A percentile compares a stretch with the other conserved stretches of the same genome.
These are phyloP conservation scores for Heteromyza rotundicornis DNA, from an alignment of 2,888 invertebrate species.

Conservation along the genomic window DNA sequence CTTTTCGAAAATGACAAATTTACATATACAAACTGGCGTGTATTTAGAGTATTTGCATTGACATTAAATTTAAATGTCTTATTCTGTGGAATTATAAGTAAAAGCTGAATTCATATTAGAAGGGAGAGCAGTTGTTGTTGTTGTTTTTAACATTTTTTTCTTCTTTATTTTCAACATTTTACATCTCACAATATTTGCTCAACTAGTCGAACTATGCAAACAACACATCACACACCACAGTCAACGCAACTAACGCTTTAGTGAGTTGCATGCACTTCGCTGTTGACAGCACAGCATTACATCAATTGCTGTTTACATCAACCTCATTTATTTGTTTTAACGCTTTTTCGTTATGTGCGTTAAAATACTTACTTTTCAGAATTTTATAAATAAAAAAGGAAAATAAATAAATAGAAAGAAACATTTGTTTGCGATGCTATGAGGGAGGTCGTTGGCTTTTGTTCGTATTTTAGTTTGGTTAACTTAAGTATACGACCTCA, in stretches of 20 bases:
- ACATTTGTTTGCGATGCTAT: no score
- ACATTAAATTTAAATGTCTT: no score
- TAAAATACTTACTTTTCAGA: background rate
- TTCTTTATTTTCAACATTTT: background rate
- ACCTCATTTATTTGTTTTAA: background rate
- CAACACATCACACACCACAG: background rate
- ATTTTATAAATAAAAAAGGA: background rate
- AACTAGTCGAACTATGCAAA: slow-evolving; percentile 2
- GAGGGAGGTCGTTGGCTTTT: background rate
- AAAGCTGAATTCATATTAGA: no score
- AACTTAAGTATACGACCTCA: no score
- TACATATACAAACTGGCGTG: no score
- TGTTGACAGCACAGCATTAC: background rate
- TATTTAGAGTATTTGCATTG: no score
- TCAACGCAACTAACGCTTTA: background rate
- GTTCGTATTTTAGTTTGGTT: no score
- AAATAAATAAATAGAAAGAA: no score
- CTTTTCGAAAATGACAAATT: no score
- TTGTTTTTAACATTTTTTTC: background rate
- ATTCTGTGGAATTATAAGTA: no score
- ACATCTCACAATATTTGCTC: slow-evolving; percentile 2
- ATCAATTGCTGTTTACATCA: background rate
- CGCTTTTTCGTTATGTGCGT: slow-evolving; percentile 1
- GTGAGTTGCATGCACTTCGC: no score
- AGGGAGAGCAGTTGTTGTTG: no score